phyloP scores from a whole-genome alignment of 2,888 invertebrate genomes.

The Drosophila mayaguana region DNA sequence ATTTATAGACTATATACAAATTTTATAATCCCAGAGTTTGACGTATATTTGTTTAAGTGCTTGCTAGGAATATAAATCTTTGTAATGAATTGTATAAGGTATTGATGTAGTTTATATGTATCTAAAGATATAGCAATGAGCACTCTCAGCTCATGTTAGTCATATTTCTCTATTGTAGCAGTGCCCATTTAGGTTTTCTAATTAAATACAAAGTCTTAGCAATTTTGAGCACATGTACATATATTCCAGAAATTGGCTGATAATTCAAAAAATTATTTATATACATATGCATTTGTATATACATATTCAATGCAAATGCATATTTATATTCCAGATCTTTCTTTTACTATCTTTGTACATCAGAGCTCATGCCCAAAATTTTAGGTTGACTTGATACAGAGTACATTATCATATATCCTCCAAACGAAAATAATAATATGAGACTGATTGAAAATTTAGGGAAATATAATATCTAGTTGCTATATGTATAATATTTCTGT shows the following conservation, averaged over 20 bases:
- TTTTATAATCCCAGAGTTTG: background rate
- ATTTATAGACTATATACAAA: background rate
- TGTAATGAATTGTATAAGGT: background rate
- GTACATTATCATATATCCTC: background rate
- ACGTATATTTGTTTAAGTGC: background rate
- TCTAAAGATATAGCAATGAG: background rate
- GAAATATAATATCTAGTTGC: background rate
- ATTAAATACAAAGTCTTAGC: background rate
- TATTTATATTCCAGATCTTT: background rate
- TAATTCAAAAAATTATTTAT: background rate
- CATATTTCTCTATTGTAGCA: background rate
- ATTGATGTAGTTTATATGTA: background rate
- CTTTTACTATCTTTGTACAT: background rate
- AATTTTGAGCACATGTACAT: background rate
- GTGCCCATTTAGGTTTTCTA: too few species aligned
- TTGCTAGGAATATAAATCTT: constrained; percentile 5
- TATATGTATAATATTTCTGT: background rate
- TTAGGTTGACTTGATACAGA: background rate
- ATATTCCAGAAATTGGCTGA: background rate
- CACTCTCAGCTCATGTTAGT: background rate
- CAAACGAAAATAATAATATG: background rate
- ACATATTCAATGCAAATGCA: background rate
- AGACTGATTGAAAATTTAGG: background rate
- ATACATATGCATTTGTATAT: background rate
- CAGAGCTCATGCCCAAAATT: background rate